These are phyloP conservation scores for Orius insidiosus DNA, from an alignment of 1,140 invertebrate genomes.

Conservation along the genomic window DNA sequence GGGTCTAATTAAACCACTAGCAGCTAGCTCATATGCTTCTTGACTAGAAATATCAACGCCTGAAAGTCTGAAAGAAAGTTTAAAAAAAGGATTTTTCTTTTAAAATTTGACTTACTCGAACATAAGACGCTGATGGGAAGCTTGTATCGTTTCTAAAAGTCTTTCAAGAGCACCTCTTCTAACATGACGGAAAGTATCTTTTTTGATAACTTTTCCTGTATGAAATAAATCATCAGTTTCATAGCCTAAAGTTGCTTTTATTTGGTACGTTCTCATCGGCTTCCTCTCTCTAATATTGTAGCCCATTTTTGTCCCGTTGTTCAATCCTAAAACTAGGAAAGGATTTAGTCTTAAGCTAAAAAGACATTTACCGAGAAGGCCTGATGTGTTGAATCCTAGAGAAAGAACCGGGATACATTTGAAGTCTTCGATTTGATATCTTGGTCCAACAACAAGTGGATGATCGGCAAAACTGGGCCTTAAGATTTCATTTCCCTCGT, in stretches of 20 bases:
- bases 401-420: constrained; percentile 34
- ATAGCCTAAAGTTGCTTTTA: constrained; percentile 60
- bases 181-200: constrained; percentile 51
- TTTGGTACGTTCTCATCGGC: constrained; percentile 47
- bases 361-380: constrained; percentile 45
- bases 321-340: constrained; percentile 44
- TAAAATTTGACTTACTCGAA: constrained; percentile 45
- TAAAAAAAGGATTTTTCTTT: not conserved
- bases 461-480: constrained; percentile 47
- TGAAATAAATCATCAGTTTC: constrained; percentile 57
- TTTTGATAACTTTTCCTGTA: constrained; percentile 52
- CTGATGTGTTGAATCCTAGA: constrained; percentile 43
- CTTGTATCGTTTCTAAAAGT: constrained; percentile 55
- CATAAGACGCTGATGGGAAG: constrained; percentile 64
- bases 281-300: constrained; percentile 34
- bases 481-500: constrained; percentile 34
- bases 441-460: constrained; percentile 50
- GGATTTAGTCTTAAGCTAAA: too few relatives aligned
- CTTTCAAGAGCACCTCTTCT: constrained; percentile 44
- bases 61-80: constrained; percentile 37
- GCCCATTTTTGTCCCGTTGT: constrained; percentile 37
- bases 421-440: constrained; percentile 48
- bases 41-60: constrained; percentile 69
- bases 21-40: constrained; percentile 72
- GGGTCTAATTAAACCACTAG: constrained; percentile 59